Evolutionary conservation across 2,888 invertebrate species (phyloP), one percentile per base, ranked within the genome.

Genomic region (Drosophila pseudotalamancana): DNA sequence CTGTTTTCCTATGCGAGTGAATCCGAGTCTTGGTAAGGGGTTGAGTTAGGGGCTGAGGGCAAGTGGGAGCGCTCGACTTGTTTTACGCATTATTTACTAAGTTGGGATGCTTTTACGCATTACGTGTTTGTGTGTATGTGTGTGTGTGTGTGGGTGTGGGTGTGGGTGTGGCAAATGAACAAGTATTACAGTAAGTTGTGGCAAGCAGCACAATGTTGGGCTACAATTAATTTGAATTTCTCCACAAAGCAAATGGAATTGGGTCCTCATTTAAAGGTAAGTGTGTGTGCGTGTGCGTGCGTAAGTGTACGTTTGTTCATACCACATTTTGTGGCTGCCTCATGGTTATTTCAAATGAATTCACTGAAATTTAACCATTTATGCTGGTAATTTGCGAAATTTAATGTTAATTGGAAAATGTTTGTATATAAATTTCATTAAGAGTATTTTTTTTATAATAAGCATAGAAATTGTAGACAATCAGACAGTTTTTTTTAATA

Each of bases 51-150:
- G 5, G 27, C 8, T 6, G 4, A 11, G 1, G 6, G 14, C 5
- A 1, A 11, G 19, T 4, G 45, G 6, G 16, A 14, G 12, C 86
- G 86, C 79, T 85, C 70, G 83, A 85, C 77, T 87, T 82, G 83
- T 85, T 87, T 82, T 85, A 83, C 83, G 83, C 86, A 82, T 85
- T 83, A 83, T 85, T 83, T 77, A 82, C 77, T 78, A 72, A 72
- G 71, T 71, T 73, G 70, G 73, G 79, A 77, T 68, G 79, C 83
- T 78, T 49, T 35, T 37, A 46, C 65, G 62, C 45, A 55, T 18
- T 57, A 57, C 63, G 76, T 59, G 55, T 29, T 29, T 35, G 18
- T 39, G 9, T 45, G 27, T 50, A 45, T 49, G 71, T 50, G 63
- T 60, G 29, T 50, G 46, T 50, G 40, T 43, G 23, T 14, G 32